Conservation (phyloP, 2,888 invertebrate species). For the Drosophila nr. medialis region DNA sequence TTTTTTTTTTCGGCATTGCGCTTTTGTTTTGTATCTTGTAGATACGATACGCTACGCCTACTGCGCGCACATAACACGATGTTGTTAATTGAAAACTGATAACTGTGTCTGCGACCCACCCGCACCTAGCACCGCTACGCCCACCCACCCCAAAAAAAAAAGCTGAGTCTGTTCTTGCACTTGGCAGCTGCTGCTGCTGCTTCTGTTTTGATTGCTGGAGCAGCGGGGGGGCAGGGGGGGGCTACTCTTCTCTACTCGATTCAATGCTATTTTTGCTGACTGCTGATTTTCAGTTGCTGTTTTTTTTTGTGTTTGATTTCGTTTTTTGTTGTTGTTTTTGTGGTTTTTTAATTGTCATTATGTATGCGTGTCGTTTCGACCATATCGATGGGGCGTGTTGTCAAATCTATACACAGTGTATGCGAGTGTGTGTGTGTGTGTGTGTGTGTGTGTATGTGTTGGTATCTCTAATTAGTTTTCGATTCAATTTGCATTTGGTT, state of each 20-base stretch:
- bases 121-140: background rate
- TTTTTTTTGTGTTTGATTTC: constrained; percentile 15
- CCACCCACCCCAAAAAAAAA: background rate
- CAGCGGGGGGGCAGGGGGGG: background rate
- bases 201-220: background rate
- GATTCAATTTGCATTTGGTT: constrained; percentile 74
- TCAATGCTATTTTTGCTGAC: constrained; percentile 14
- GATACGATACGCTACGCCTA: constrained; percentile 63
- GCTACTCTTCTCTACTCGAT: background rate
- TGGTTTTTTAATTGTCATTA: constrained; percentile 70
- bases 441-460: constrained; percentile 37
- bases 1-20: constrained; percentile 46
- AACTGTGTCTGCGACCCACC: constrained; percentile 43
- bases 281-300: constrained; percentile 13
- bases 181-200: constrained; percentile 57
- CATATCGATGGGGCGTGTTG: constrained; percentile 48
- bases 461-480: constrained; percentile 77
- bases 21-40: constrained; percentile 60
- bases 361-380: constrained; percentile 64
- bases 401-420: constrained; percentile 9
- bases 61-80: constrained; percentile 71
- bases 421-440: background rate
- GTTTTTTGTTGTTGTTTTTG: constrained; percentile 25
- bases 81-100: constrained; percentile 82
- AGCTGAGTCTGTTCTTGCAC: constrained; percentile 36